Conservation (phyloP, 2,888 invertebrate species). For the Aphelenchoides bicaudatus region DNA sequence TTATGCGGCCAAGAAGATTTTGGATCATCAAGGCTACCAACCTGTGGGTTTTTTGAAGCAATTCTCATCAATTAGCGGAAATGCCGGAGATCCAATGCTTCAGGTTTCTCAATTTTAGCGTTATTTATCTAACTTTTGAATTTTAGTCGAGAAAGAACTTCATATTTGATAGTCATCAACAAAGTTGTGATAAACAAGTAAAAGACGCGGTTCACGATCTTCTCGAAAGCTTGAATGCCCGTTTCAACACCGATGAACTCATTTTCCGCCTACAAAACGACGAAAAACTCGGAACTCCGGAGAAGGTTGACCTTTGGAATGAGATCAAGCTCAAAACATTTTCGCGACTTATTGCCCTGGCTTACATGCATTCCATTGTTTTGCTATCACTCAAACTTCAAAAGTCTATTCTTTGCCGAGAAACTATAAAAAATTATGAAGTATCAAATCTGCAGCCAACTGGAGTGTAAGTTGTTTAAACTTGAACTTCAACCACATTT, state of each 20-base stretch:
- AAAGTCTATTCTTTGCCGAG: constrained; percentile 38
- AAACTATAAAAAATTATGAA: constrained; percentile 27
- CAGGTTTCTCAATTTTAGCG: not conserved
- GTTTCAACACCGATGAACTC: constrained; percentile 31
- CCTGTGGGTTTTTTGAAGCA: not conserved
- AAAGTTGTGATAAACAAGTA: constrained; percentile 33
- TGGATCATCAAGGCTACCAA: constrained; percentile 22
- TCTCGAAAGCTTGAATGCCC: constrained; percentile 9
- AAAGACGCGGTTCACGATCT: constrained; percentile 27
- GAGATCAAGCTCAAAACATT: constrained; percentile 32
- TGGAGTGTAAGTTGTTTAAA: constrained; percentile 22
- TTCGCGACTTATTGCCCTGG: constrained; percentile 27
- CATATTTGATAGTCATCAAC: constrained; percentile 37
- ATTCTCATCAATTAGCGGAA: not conserved
- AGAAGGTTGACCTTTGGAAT: constrained; percentile 35
- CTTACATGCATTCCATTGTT: constrained; percentile 24
- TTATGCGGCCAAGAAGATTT: constrained; percentile 28
- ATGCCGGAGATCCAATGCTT: not conserved
- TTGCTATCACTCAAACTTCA: constrained; percentile 35
- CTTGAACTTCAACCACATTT: not conserved
- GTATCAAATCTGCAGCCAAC: constrained; percentile 13
- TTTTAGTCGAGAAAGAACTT: constrained; percentile 33
- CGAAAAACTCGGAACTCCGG: constrained; percentile 15
- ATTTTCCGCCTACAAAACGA: constrained; percentile 22
- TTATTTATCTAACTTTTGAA: constrained; percentile 9